phyloP scores from a whole-genome alignment of 2,888 invertebrate genomes.

The Lymantria dispar region DNA sequence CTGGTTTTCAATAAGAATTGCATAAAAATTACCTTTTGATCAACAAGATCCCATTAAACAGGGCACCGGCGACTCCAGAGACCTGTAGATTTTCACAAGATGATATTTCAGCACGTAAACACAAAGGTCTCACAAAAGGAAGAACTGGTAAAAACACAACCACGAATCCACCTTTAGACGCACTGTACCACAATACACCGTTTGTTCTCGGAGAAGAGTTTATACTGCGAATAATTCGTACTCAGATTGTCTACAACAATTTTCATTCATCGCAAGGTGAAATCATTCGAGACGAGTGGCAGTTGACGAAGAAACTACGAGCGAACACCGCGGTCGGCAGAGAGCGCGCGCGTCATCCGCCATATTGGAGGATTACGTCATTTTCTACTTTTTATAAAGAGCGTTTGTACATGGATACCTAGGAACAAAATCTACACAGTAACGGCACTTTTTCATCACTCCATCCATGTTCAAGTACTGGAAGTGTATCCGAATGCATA shows the following conservation, averaged over 20 bases:
- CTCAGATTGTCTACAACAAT: slow-evolving; percentile 57
- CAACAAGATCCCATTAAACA: slow-evolving; percentile 80
- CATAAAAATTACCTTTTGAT: slow-evolving; percentile 59
- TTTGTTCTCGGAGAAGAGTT: slow-evolving; percentile 50
- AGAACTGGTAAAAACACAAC: slow-evolving; percentile 71
- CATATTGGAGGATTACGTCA: slow-evolving; percentile 80
- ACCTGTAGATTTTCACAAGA: slow-evolving; percentile 53
- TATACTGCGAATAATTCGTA: slow-evolving; percentile 50
- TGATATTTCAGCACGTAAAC: slow-evolving; percentile 70
- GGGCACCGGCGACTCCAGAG: slow-evolving; percentile 55
- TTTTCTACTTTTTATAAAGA: slow-evolving; percentile 29
- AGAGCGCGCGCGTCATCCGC: slow-evolving; percentile 77
- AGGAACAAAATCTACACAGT: too few species aligned
- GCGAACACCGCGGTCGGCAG: slow-evolving; percentile 46
- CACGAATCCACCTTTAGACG: slow-evolving; percentile 70
- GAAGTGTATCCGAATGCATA: too few species aligned
- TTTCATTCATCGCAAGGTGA: slow-evolving; percentile 76
- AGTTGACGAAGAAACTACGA: slow-evolving; percentile 61
- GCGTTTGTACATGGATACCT: too few species aligned
- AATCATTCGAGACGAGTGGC: slow-evolving; percentile 70
- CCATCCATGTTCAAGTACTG: too few species aligned
- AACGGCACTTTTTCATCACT: too few species aligned
- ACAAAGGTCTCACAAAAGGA: slow-evolving; percentile 73
- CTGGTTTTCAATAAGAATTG: slow-evolving; percentile 22
- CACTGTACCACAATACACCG: slow-evolving; percentile 63